Conservation (phyloP, 2,888 invertebrate species). For the Clistopyga incitator region DNA sequence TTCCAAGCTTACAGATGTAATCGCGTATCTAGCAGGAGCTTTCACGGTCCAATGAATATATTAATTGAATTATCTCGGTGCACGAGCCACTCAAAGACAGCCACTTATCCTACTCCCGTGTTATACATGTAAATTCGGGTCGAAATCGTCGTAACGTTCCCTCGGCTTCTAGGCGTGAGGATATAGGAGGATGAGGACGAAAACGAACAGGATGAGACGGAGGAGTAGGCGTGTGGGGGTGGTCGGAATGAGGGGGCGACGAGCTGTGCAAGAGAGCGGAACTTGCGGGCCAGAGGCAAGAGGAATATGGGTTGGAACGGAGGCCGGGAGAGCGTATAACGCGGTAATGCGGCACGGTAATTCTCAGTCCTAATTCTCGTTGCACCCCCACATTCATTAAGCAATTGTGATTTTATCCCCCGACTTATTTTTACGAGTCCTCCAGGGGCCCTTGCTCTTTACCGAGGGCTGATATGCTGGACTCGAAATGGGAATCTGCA, state of each 20-base stretch:
- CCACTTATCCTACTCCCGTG: constrained; percentile 62
- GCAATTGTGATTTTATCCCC: constrained; percentile 75
- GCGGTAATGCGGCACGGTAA: constrained; percentile 70
- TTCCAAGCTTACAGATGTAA: constrained; percentile 52
- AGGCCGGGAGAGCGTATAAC: constrained; percentile 53
- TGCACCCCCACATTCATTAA: constrained; percentile 75
- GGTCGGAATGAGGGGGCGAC: constrained; percentile 8
- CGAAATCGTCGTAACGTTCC: constrained; percentile 73
- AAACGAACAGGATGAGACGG: constrained; percentile 37
- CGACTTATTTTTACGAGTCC: constrained; percentile 55
- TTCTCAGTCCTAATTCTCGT: constrained; percentile 72
- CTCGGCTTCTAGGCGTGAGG: constrained; percentile 26
- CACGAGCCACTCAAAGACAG: constrained; percentile 73
- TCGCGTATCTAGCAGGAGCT: constrained; percentile 46
- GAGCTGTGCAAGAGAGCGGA: constrained; percentile 15
- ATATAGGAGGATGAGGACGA: constrained; percentile 31
- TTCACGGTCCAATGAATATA: constrained; percentile 74
- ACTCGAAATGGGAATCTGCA: background rate
- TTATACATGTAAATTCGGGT: constrained; percentile 77
- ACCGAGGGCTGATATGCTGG: background rate
- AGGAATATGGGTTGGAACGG: constrained; percentile 24
- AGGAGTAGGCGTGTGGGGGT: constrained; percentile 12
- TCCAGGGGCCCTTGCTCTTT: constrained; percentile 62
- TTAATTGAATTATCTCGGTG: constrained; percentile 75
- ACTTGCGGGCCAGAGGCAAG: background rate